Percentiles rank a stretch among this genome's conserved stretches.
These are phyloP conservation scores for Bacillus rossius DNA, from an alignment of 1,140 invertebrate species.

Conservation along the genomic window DNA sequence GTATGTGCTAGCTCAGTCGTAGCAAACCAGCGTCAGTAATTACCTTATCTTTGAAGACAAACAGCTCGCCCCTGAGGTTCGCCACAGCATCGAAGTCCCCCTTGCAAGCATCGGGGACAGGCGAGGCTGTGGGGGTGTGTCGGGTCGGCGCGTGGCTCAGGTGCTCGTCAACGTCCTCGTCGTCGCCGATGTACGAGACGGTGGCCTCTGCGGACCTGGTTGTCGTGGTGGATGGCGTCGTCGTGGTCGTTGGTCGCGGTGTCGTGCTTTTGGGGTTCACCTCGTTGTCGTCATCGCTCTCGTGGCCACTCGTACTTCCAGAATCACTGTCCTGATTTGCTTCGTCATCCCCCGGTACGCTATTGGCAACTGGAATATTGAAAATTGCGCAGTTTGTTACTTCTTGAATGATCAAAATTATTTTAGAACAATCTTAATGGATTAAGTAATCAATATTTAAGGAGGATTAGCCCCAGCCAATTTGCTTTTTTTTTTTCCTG, in stretches of 20 bases:
- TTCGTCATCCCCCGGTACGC: neutral
- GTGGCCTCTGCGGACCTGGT: slow-evolving; percentile 3
- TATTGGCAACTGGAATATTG: neutral
- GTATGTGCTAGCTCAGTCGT: no score
- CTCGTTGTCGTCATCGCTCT: slow-evolving; percentile 7
- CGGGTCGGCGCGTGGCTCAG: slow-evolving; percentile 35
- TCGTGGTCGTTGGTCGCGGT: neutral
- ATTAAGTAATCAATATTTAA: neutral
- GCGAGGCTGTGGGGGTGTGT: slow-evolving; percentile 10
- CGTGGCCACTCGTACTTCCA: neutral
- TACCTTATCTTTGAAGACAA: slow-evolving; percentile 68
- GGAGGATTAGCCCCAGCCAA: neutral
- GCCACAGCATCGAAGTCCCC: slow-evolving; percentile 63
- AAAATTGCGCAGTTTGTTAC: neutral
- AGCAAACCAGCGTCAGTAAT: slow-evolving; percentile 14
- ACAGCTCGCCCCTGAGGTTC: slow-evolving; percentile 58
- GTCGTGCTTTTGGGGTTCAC: slow-evolving; percentile 1
- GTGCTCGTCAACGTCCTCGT: slow-evolving; percentile 43
- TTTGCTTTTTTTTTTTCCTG: neutral
- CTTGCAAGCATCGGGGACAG: slow-evolving; percentile 51
- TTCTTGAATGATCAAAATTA: neutral
- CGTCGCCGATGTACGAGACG: slow-evolving; percentile 41
- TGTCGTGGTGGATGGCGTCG: neutral
- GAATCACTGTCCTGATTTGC: neutral
- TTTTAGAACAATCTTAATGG: neutral